phyloP scores from a whole-genome alignment of 2,113 vertebrate species.

The Prietella phreatophila region DNA sequence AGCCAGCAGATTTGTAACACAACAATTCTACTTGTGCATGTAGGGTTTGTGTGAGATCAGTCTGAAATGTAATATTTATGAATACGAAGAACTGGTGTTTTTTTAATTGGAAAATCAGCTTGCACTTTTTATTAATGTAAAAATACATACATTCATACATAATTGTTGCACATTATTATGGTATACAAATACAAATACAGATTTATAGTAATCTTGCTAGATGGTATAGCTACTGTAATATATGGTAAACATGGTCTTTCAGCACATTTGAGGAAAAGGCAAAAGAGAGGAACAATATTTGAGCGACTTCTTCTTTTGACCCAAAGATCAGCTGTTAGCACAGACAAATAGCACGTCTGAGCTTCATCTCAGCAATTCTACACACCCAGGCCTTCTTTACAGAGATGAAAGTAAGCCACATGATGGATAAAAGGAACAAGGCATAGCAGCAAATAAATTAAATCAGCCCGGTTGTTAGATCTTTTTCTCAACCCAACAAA shows the following conservation, averaged over 20 bases:
- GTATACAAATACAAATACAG: not conserved
- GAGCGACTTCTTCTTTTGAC: slow-evolving; percentile 11
- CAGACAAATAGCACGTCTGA: slow-evolving; percentile 19
- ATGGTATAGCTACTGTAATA: not conserved
- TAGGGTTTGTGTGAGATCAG: not conserved
- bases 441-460: slow-evolving; percentile 32
- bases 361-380: not conserved
- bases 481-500: slow-evolving; percentile 28
- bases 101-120: not conserved
- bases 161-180: too few species aligned
- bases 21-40: not conserved
- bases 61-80: not conserved
- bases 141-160: too few species aligned
- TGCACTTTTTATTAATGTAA: not conserved
- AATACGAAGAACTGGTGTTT: not conserved
- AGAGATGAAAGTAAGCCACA: slow-evolving; percentile 11
- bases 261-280: not conserved
- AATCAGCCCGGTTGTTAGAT: slow-evolving; percentile 20
- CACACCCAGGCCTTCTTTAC: not conserved
- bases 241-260: not conserved
- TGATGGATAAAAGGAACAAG: slow-evolving; percentile 27
- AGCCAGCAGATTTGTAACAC: not conserved
- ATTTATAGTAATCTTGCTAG: not conserved
- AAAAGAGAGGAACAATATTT: not conserved
- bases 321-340: slow-evolving; percentile 25